phyloP scores from a whole-genome alignment of 2,888 invertebrate species.

The Trachelus iudaicus region DNA sequence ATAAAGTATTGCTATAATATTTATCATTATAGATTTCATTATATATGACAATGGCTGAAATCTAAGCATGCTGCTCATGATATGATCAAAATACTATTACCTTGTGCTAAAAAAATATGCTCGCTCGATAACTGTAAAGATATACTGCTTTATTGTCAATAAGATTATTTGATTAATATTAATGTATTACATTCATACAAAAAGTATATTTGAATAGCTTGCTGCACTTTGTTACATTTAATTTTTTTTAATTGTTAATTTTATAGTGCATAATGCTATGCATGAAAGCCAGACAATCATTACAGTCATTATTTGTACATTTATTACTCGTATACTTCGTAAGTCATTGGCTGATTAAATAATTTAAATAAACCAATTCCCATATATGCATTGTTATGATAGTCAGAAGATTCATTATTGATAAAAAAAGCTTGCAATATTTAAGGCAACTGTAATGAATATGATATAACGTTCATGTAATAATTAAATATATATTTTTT shows the following conservation, averaged over 20 bases:
- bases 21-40: neutral
- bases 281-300: neutral
- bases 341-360: neutral
- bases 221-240: neutral
- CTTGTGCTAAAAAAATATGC: neutral
- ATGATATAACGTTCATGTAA: neutral
- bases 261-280: neutral
- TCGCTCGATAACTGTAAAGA: neutral
- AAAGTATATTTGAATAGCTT: neutral
- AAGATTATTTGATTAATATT: neutral
- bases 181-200: neutral
- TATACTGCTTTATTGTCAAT: neutral
- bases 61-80: too few species aligned
- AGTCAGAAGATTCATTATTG: neutral
- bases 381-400: neutral
- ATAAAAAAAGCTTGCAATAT: neutral
- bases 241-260: neutral
- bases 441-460: neutral
- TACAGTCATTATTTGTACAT: neutral
- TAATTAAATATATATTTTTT: slow-evolving; percentile 39
- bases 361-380: neutral
- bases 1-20: neutral
- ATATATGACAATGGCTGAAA: neutral
- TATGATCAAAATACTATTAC: too few species aligned
- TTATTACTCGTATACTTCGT: neutral